Evolutionary conservation across 2,113 vertebrate genomes (phyloP), one percentile per base, ranked within the genome.

Genomic region (Brachypodius melanocephalos): DNA sequence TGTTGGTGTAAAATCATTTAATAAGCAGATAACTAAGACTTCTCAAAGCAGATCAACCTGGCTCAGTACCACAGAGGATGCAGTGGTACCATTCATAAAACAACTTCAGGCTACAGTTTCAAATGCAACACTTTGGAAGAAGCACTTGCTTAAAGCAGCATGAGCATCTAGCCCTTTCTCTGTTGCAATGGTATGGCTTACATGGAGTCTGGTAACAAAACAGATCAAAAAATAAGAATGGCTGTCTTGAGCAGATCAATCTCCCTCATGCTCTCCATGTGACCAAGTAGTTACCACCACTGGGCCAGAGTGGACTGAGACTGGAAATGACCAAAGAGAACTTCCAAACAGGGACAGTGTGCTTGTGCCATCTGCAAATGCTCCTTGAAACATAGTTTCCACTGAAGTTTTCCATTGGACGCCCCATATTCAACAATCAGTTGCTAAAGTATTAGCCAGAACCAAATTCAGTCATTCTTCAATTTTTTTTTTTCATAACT

Each of bases 401-500:
- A 11, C 25, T 65, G 26, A 74, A 31, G 7, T 55, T 55, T 76
- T 68, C 42, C 21, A n/a, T 10, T 16, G 40, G 4, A 75, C 38
- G 15, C n/a, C 31, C 31, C 28, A 69, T 11, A 32, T 40, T 42
- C 15, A 93, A 48, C 5, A 20, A 6, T 15, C 5, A 45, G 7
- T 18, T 73, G 9, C 21, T 78, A 1, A 57, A 72, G 8, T 48
- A 71, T 26, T 9, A 45, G 10, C 16, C 57, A 65, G 25, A 85
- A 63, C 2, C 12, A 43, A 43, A 73, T 45, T 20, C 36, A 62
- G 19, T 36, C 14, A 22, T 31, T 57, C 31, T 43, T 65, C 13
- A 2, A 12, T 1, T 17, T 24, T 49, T 67, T 14, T 67, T 83
- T 31, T 24, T 0, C 2, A 0, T 46, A 49, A 49, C 8, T 54